Conservation (phyloP, 2,888 invertebrate genomes). For the Heteropelma amictum region DNA sequence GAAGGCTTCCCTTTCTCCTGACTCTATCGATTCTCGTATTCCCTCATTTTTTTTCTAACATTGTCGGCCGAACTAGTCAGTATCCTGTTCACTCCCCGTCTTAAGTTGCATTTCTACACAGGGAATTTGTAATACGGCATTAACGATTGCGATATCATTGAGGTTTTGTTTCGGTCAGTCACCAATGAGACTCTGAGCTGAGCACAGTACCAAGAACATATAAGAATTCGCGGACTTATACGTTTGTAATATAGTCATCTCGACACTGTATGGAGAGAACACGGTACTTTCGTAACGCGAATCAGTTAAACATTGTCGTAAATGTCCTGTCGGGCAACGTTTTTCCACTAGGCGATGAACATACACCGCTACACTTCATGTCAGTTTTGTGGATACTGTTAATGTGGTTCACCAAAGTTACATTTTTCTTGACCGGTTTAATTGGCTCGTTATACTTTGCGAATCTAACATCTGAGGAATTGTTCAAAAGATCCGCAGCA, state of each 20-base stretch:
- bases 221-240: background rate
- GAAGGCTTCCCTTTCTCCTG: no score
- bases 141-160: no score
- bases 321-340: conserved; percentile 61
- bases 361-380: background rate
- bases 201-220: background rate
- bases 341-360: conserved; percentile 32
- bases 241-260: no score
- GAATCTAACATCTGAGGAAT: conserved; percentile 37
- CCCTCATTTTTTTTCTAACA: no score
- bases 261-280: background rate
- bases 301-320: conserved; percentile 51
- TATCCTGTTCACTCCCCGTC: no score
- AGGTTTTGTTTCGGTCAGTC: no score
- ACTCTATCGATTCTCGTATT: no score
- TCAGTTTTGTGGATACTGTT: background rate
- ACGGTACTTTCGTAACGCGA: conserved; percentile 54
- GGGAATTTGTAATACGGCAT: no score
- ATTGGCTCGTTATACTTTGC: conserved; percentile 41
- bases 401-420: background rate
- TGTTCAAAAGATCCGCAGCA: conserved; percentile 54
- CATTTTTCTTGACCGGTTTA: conserved; percentile 37
- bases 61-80: no score
- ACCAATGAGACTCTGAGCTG: background rate
- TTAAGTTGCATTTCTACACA: no score